Conservation (phyloP, 2,797 vertebrate genomes). For the Distichodus sexfasciatus region DNA sequence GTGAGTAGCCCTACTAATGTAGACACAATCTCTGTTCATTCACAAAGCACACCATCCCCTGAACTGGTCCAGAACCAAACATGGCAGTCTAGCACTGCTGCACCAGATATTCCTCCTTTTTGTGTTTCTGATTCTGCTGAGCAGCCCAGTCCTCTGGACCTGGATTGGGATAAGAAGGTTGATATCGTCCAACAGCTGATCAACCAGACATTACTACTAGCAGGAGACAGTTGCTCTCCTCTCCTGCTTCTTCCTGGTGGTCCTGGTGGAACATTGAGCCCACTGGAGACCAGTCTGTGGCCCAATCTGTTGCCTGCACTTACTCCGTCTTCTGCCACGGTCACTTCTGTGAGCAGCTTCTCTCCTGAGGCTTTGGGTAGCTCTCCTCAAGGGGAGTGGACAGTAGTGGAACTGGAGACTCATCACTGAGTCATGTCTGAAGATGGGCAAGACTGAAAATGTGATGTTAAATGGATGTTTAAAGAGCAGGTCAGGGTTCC, state of each 20-base stretch:
- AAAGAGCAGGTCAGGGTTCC: slow-evolving; percentile 43
- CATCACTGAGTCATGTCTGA: slow-evolving; percentile 73
- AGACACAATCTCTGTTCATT: slow-evolving; percentile 11
- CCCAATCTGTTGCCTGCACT: slow-evolving; percentile 83
- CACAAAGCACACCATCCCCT: background rate
- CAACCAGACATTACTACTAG: slow-evolving; percentile 84
- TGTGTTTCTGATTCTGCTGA: slow-evolving; percentile 51
- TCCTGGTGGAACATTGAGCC: slow-evolving; percentile 74
- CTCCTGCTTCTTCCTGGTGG: slow-evolving; percentile 69
- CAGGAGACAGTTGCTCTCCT: slow-evolving; percentile 70
- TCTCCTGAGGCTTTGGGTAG: slow-evolving; percentile 83
- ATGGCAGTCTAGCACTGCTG: background rate
- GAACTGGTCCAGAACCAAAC: background rate
- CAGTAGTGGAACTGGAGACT: slow-evolving; percentile 90
- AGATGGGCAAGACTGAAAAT: background rate
- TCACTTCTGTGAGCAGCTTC: slow-evolving; percentile 91
- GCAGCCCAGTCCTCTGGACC: slow-evolving; percentile 61
- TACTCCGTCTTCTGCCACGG: slow-evolving; percentile 85
- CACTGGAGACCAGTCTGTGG: slow-evolving; percentile 88
- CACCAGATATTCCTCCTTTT: slow-evolving; percentile 23
- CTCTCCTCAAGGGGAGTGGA: slow-evolving; percentile 90
- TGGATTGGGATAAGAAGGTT: slow-evolving; percentile 79
- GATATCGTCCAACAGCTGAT: slow-evolving; percentile 91
- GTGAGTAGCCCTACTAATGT: slow-evolving; percentile 34
- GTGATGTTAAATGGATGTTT: slow-evolving; percentile 15